Evolutionary conservation across 2,797 vertebrate genomes (phyloP), one percentile per base, ranked within the genome.

Genomic region (Chiroxiphia lanceolata): DNA sequence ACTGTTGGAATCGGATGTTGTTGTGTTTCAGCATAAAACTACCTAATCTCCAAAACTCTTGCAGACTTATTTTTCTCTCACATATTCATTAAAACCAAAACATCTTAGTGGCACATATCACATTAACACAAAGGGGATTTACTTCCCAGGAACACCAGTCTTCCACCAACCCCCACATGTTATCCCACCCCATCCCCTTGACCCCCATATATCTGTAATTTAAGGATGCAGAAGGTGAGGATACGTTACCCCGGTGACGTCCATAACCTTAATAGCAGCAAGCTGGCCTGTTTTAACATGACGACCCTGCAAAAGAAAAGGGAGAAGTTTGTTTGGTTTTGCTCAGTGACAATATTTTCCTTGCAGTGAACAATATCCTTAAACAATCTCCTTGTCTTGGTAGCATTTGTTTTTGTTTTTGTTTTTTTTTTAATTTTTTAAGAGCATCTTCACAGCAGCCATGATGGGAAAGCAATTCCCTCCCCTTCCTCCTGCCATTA

Each of bases 241-340:
- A 96, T 96, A 97, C 97, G 90, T 98, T 98, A 99, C 99, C 98
- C 99, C 99, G 26, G 99, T 99, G 98, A 99, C 99, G 74, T 99
- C 99, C 99, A 99, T 99, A 98, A 99, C 99, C 97, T 99, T 99
- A 98, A 99, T 99, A 81, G 99, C 99, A 94, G 99, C 99, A 19
- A 99, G 99, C 97, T 99, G 99, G 57, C 99, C 99, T 3, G 99
- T 99, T 98, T 99, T 99, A 97, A 99, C 99, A 98, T 99, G 99
- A 90, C 99, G 99, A 96, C 99, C 99, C 99, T 99, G 97, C 80
- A 94, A 97, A 89, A 94, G 79, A 97, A 93, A 96, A 96, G 13
- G 7, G 68, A 96, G 59, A 92, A 91, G 59, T 70, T 56, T 45
- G 68, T 67, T 95, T 94, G 79, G 36, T 82, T 93, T 93, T 84